These are phyloP conservation scores for Automeris io DNA, from an alignment of 2,888 invertebrate species.

Conservation along the genomic window DNA sequence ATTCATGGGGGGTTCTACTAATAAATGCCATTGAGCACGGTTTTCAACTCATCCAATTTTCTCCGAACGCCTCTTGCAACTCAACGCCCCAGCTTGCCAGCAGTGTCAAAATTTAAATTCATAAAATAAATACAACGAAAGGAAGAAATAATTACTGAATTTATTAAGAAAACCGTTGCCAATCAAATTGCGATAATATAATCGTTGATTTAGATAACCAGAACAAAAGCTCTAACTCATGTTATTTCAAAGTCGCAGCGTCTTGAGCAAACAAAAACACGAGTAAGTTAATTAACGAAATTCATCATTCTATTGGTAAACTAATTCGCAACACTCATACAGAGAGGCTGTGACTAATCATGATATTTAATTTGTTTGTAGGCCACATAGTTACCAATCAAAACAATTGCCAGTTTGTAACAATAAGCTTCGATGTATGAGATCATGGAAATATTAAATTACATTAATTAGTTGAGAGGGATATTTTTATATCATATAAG, in stretches of 20 bases:
- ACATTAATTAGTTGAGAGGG: slow-evolving; percentile 3
- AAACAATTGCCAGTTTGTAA: slow-evolving; percentile 35
- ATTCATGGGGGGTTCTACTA: no score
- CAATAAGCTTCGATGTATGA: slow-evolving; percentile 6
- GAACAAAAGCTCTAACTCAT: no score
- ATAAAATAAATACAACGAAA: no score
- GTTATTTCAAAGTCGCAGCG: background rate
- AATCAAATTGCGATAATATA: no score
- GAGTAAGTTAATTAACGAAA: background rate
- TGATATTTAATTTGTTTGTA: slow-evolving; percentile 36
- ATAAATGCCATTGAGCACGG: no score
- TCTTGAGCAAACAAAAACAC: background rate
- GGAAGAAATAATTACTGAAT: no score
- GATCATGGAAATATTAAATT: slow-evolving; percentile 8
- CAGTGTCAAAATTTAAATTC: no score
- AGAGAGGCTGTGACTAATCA: slow-evolving; percentile 28
- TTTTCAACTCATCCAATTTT: no score
- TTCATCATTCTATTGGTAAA: slow-evolving; percentile 26
- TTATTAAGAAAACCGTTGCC: no score
- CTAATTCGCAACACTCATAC: slow-evolving; percentile 31
- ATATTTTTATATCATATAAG: background rate
- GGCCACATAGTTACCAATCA: slow-evolving; percentile 47
- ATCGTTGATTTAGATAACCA: no score
- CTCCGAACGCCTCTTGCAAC: no score
- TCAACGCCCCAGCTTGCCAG: no score